Percentiles rank a stretch among this genome's conserved stretches.
These are phyloP conservation scores for Asobara japonica DNA, from an alignment of 1,140 invertebrate genomes.

Conservation along the genomic window DNA sequence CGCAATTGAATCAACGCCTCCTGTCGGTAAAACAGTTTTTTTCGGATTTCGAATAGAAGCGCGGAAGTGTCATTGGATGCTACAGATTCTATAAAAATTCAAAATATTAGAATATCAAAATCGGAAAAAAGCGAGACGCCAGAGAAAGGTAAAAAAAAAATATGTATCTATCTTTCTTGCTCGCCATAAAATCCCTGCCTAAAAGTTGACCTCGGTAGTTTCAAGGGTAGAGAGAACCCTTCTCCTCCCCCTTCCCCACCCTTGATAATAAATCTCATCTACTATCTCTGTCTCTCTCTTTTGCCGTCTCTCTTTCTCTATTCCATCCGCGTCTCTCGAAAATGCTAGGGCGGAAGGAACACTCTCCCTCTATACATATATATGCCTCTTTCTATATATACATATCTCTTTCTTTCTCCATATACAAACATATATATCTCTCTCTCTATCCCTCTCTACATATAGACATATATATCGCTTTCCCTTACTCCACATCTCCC, in stretches of 20 bases:
- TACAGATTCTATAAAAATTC: background rate
- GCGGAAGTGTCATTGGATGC: background rate
- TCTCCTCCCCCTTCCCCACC: constrained; percentile 35
- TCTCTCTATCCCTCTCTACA: background rate
- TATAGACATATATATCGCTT: too few species aligned
- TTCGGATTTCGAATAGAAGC: background rate
- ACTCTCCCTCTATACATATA: constrained; percentile 18
- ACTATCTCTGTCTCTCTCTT: background rate
- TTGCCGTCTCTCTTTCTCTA: constrained; percentile 38
- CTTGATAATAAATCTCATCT: constrained; percentile 25
- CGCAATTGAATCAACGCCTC: background rate
- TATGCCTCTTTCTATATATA: background rate
- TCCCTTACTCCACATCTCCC: background rate
- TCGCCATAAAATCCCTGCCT: constrained; percentile 50
- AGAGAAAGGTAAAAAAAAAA: constrained; percentile 11
- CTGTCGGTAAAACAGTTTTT: background rate
- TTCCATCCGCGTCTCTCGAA: constrained; percentile 15
- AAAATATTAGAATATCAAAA: background rate
- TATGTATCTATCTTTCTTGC: constrained; percentile 39
- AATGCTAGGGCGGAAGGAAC: constrained; percentile 26
- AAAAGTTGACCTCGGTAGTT: constrained; percentile 67
- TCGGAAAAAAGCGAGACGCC: background rate
- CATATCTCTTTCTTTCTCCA: too few species aligned
- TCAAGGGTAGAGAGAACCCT: constrained; percentile 64
- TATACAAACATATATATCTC: too few species aligned